Percentiles rank a stretch among this genome's conserved stretches.
Conservation (phyloP, 1,140 invertebrate genomes). For the Babylonia areolata region DNA sequence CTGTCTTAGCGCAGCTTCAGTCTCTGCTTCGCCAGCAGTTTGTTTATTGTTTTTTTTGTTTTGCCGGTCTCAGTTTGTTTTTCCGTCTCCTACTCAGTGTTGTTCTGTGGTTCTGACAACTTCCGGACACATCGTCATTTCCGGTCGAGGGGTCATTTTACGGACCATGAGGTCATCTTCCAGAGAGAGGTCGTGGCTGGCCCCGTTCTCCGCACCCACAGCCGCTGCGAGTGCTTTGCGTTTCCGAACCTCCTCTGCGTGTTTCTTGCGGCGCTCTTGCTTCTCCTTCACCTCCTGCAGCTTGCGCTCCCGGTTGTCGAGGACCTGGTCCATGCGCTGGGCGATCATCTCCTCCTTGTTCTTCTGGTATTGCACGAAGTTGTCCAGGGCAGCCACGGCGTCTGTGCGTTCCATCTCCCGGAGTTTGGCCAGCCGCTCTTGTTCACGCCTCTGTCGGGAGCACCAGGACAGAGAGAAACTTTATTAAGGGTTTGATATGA, state of each 20-base stretch:
- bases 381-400: constrained; percentile 51
- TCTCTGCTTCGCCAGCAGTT: no score
- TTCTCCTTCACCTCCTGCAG: constrained; percentile 58
- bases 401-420: constrained; percentile 57
- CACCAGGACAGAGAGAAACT: no score
- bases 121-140: neutral
- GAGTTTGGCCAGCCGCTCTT: constrained; percentile 63
- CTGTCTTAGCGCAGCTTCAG: no score
- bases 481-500: no score
- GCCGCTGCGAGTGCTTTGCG: constrained; percentile 52
- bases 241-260: constrained; percentile 61
- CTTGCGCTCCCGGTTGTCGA: constrained; percentile 60
- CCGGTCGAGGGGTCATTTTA: neutral
- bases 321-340: constrained; percentile 60
- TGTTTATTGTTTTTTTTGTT: no score
- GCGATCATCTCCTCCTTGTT: constrained; percentile 52
- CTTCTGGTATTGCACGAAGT: constrained; percentile 53
- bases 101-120: no score
- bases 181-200: neutral
- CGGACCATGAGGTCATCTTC: neutral
- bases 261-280: constrained; percentile 53
- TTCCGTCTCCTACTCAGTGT: no score
- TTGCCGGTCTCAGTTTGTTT: no score
- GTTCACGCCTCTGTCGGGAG: constrained; percentile 64
- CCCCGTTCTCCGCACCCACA: neutral